A percentile compares a stretch with the other conserved stretches of the same genome.
Evolutionary conservation across 2,888 invertebrate genomes (phyloP).

Genomic region (Rhagonycha fulva): DNA sequence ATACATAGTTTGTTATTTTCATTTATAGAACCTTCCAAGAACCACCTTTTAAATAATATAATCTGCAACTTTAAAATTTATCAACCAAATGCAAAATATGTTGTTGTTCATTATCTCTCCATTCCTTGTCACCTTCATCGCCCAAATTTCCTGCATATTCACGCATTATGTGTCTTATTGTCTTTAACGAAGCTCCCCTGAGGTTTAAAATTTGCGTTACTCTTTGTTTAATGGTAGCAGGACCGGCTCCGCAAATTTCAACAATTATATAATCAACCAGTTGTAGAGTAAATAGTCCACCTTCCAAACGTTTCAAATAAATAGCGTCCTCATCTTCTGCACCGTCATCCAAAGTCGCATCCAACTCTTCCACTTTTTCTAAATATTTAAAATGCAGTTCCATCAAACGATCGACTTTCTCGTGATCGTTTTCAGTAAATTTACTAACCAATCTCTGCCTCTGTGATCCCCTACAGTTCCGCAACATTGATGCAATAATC

Average conservation of each 20-base stretch:
- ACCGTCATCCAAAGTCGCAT: constrained; percentile 70
- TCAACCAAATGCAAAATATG: constrained; percentile 91
- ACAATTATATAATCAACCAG: constrained; percentile 88
- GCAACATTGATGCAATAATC: constrained; percentile 89
- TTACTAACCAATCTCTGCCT: constrained; percentile 89
- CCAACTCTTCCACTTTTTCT: constrained; percentile 86
- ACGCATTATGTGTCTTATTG: constrained; percentile 91
- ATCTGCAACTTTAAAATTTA: constrained; percentile 66
- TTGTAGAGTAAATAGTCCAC: constrained; percentile 95
- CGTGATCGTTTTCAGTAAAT: constrained; percentile 97
- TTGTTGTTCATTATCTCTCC: constrained; percentile 87
- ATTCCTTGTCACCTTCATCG: constrained; percentile 82
- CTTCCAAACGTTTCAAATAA: constrained; percentile 87
- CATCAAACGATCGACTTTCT: constrained; percentile 94
- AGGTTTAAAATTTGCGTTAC: constrained; percentile 88
- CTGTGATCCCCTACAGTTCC: constrained; percentile 90
- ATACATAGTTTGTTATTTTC: neutral
- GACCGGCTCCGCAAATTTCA: constrained; percentile 76
- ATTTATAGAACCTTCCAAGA: neutral
- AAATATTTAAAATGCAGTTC: constrained; percentile 97
- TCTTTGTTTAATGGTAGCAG: constrained; percentile 77
- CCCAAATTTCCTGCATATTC: constrained; percentile 96
- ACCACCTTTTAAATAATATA: neutral
- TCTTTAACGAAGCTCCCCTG: constrained; percentile 88
- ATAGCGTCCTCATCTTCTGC: constrained; percentile 75